phyloP scores from a whole-genome alignment of 2,113 vertebrate genomes.

The Tragelaphus scriptus region DNA sequence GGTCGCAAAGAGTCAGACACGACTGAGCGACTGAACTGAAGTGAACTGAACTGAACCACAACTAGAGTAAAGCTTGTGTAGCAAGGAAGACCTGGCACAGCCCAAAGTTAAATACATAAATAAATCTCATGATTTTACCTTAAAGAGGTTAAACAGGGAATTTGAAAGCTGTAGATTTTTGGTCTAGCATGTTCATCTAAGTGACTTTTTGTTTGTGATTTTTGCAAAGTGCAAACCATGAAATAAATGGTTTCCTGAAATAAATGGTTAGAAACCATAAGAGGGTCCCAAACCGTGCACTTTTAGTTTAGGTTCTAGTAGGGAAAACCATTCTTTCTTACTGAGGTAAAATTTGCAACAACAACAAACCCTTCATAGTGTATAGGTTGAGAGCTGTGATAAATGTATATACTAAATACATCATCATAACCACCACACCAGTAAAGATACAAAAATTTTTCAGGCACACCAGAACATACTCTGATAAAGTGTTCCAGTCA shows the following conservation, averaged over 20 bases:
- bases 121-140: background rate
- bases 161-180: background rate
- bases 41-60: background rate
- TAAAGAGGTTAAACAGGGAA: background rate
- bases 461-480: background rate
- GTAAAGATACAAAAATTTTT: background rate
- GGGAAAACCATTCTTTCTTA: background rate
- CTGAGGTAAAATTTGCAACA: background rate
- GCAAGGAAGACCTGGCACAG: background rate
- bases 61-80: background rate
- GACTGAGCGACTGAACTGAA: too few relatives aligned
- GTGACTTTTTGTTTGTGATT: background rate
- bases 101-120: background rate
- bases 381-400: background rate
- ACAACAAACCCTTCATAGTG: background rate
- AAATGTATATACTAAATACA: background rate
- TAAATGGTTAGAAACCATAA: conserved; percentile 39
- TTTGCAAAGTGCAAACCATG: conserved; percentile 5
- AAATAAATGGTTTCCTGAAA: conserved; percentile 47
- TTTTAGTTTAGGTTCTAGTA: background rate
- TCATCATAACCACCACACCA: background rate
- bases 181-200: conserved; percentile 12
- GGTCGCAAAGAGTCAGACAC: too few relatives aligned
- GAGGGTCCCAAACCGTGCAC: background rate
- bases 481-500: background rate